These are phyloP conservation scores for Oligia latruncula DNA, from an alignment of 2,888 invertebrate genomes.

Conservation along the genomic window DNA sequence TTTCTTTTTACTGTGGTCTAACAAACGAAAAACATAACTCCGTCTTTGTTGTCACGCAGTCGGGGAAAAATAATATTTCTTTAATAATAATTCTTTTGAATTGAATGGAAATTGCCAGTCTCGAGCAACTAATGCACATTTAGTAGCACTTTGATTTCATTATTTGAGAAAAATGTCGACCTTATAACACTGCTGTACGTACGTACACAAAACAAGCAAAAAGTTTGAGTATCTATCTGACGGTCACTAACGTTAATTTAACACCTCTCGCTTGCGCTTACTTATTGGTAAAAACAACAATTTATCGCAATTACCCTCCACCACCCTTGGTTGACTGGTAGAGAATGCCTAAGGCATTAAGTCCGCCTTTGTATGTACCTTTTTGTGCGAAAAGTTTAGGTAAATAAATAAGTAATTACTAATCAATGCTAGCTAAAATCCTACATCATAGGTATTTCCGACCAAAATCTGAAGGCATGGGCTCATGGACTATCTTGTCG, in stretches of 20 bases:
- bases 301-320: slow-evolving; percentile 14
- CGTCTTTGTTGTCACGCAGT: background rate
- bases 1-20: background rate
- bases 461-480: slow-evolving; percentile 24
- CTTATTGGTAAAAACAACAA: slow-evolving; percentile 30
- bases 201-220: slow-evolving; percentile 37
- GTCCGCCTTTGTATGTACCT: too few relatives aligned
- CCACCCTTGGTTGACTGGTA: too few relatives aligned
- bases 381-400: too few relatives aligned
- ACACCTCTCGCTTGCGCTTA: slow-evolving; percentile 50
- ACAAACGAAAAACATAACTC: background rate
- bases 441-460: slow-evolving; percentile 13
- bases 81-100: background rate
- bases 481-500: slow-evolving; percentile 18
- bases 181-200: slow-evolving; percentile 3
- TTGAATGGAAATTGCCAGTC: background rate
- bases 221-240: slow-evolving; percentile 49
- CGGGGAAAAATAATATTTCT: background rate
- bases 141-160: slow-evolving; percentile 5
- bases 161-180: slow-evolving; percentile 14
- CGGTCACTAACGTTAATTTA: slow-evolving; percentile 50
- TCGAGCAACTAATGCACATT: background rate
- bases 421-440: slow-evolving; percentile 17
- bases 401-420: background rate
- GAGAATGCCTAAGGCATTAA: too few relatives aligned